Percentiles rank a stretch among this genome's conserved stretches.
Conservation (phyloP, 2,888 invertebrate genomes). For the Papilio elwesi region DNA sequence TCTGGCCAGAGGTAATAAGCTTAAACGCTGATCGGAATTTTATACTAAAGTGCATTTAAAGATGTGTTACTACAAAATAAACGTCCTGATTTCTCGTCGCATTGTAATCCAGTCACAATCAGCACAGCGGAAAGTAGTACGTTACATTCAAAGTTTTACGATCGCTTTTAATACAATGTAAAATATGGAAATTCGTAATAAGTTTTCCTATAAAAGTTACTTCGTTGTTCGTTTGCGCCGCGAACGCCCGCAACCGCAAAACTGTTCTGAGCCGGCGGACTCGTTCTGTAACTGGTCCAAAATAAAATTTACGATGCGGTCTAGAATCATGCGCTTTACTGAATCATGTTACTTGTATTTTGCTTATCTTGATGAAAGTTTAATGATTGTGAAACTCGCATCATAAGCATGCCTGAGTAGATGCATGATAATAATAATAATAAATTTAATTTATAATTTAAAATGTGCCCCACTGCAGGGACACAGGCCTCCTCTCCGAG, state of each 20-base stretch:
- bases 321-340: conserved; percentile 28
- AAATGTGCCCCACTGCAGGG: too few relatives aligned
- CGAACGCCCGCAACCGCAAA: conserved; percentile 26
- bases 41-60: too few relatives aligned
- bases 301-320: conserved; percentile 27
- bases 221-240: conserved; percentile 24
- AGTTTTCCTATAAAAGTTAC: conserved; percentile 39
- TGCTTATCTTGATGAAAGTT: conserved; percentile 1
- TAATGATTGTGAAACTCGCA: background rate
- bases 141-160: conserved; percentile 24
- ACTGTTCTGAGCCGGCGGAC: conserved; percentile 9
- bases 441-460: too few relatives aligned
- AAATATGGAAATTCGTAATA: conserved; percentile 35
- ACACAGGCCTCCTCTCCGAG: too few relatives aligned
- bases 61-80: too few relatives aligned
- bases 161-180: conserved; percentile 35
- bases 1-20: too few relatives aligned
- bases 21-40: too few relatives aligned
- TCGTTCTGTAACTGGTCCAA: conserved; percentile 16
- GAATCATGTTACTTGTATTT: background rate
- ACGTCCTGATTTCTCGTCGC: too few relatives aligned
- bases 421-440: too few relatives aligned
- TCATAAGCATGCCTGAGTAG: background rate
- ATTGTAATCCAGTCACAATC: background rate
- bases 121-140: background rate